A percentile compares a stretch with the other conserved stretches of the same genome.
Evolutionary conservation across 2,113 vertebrate genomes (phyloP).

Genomic region (Micronisus gabar): DNA sequence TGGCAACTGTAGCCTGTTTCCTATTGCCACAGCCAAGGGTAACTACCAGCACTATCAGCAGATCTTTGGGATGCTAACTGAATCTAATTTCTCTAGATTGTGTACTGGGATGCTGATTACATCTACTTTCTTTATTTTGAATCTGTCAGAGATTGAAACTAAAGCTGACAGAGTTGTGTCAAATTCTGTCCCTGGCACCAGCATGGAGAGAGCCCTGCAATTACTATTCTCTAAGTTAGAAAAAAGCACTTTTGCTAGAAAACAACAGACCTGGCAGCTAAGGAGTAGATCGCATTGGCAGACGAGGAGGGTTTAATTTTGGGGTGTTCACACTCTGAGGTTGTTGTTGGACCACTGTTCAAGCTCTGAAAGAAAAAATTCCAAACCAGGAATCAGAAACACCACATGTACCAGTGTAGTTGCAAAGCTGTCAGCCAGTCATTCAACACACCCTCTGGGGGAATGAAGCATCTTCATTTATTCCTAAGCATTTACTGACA

Average conservation of each 20-base stretch:
- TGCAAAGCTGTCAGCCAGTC: neutral
- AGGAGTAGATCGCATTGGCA: constrained; percentile 90
- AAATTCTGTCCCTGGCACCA: neutral
- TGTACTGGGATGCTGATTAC: neutral
- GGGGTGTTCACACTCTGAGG: constrained; percentile 85
- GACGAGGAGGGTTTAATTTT: constrained; percentile 94
- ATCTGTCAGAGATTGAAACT: neutral
- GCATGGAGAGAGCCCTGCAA: neutral
- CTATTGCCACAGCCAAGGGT: neutral
- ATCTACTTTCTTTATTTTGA: neutral
- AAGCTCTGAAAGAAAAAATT: constrained; percentile 76
- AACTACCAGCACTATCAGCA: neutral
- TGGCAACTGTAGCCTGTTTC: neutral
- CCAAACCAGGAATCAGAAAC: constrained; percentile 2
- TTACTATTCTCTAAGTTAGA: neutral
- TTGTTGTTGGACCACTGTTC: constrained; percentile 46
- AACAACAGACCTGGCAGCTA: constrained; percentile 83
- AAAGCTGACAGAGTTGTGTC: neutral
- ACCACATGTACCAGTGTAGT: neutral
- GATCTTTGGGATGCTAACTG: neutral
- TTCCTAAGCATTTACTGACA: neutral
- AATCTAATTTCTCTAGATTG: neutral
- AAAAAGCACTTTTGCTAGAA: neutral
- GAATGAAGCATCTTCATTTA: neutral
- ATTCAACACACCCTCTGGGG: neutral